Evolutionary conservation across 1,140 invertebrate species (phyloP), one percentile per base, ranked within the genome.

Genomic region (Argopecten irradians): DNA sequence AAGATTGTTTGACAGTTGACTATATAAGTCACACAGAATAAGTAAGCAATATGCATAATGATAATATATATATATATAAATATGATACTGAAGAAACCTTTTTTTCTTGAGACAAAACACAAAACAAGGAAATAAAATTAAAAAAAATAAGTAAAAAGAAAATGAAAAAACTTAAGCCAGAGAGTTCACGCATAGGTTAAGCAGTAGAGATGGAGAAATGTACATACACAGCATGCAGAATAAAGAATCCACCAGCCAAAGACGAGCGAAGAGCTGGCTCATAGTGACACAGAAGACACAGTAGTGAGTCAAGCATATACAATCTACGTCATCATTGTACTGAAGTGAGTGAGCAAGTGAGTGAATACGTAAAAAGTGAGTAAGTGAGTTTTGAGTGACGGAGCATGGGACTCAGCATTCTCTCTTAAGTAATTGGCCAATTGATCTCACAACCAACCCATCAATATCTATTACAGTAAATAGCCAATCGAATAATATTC

Each of bases 1-100:
- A 92, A 92, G 92, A 92, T 92, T 92, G 92, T 92, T 92, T 92
- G 92, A 92, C 84, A 90, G 83, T 87, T 46, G 82, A 83, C 33
- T 35, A 46, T 82, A 36, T 28, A n/a, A 71, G 55, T 71, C 55
- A 71, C 55, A 71, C 55, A 71, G 55, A 71, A 71, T 71, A 71
- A 28, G 28, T 28, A 71, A 71, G 55, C 55, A 71, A 71, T 71
- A 71, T 71, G 55, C 55, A 71, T 22, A 16, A 71, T 55, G 22
- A 28, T 28, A 5, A 71, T n/a, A 71, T 71, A 71, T 71, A 71
- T 71, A 39, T 39, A 39, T 39, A 39, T 39, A 39, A 8, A 71
- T 28, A 71, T 28, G 0, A 28, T 71, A 71, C 55, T 71, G n/a
- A 71, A 71, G 55, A 71, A 71, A 71, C 55, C 55, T 71, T 71